Percentiles rank a stretch among this genome's conserved stretches.
These are phyloP conservation scores for Astreopora myriophthalma DNA, from an alignment of 64 coral and sea anemone species.

Conservation along the genomic window DNA sequence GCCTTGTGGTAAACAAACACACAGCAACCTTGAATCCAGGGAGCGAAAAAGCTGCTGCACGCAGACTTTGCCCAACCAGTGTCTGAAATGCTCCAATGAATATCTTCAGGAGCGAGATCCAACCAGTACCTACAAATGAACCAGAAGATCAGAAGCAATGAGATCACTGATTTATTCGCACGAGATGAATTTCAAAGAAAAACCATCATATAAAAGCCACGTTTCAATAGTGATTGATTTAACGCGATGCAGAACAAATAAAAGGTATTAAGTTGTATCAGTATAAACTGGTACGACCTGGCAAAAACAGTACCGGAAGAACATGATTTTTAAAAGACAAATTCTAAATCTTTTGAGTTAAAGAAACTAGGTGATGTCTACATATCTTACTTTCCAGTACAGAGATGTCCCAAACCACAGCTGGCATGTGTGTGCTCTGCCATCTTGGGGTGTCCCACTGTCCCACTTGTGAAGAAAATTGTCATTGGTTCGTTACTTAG, in stretches of 20 bases:
- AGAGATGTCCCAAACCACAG: constrained; percentile 77
- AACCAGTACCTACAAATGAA: constrained; percentile 71
- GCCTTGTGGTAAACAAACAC: constrained; percentile 75
- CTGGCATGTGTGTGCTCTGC: constrained; percentile 85
- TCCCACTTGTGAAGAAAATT: constrained; percentile 91
- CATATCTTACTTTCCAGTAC: constrained; percentile 87
- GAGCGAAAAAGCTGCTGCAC: constrained; percentile 73
- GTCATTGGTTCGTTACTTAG: constrained; percentile 81
- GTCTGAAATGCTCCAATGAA: constrained; percentile 90
- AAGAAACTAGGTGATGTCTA: too few species aligned
- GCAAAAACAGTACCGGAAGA: too few species aligned
- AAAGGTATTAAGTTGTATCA: too few species aligned
- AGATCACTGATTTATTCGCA: too few species aligned
- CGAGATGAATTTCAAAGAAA: too few species aligned
- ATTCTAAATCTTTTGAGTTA: too few species aligned
- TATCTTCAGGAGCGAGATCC: constrained; percentile 65
- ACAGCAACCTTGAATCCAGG: constrained; percentile 80
- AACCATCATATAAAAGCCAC: too few species aligned
- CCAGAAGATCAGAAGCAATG: too few species aligned
- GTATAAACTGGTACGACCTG: too few species aligned
- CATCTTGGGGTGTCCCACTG: constrained; percentile 90
- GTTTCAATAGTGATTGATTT: too few species aligned
- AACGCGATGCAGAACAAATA: too few species aligned
- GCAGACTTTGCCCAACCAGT: constrained; percentile 91
- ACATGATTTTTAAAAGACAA: background rate